A percentile compares a stretch with the other conserved stretches of the same genome.
phyloP scores from a whole-genome alignment of 2,797 vertebrate species.

The Peromyscus nudipes region DNA sequence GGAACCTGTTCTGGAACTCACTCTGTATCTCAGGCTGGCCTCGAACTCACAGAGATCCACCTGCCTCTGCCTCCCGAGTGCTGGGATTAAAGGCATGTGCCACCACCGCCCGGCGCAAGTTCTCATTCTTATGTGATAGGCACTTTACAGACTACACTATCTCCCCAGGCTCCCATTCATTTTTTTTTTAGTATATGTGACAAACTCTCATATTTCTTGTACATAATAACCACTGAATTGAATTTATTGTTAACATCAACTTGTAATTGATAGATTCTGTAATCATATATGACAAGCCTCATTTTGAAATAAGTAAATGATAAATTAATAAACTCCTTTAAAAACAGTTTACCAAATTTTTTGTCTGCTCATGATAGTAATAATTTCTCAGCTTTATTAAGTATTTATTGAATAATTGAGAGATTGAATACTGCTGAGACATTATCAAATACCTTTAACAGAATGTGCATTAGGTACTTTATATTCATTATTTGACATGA shows the following conservation, averaged over 20 bases:
- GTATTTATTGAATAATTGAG: conserved; percentile 57
- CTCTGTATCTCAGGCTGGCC: too few relatives aligned
- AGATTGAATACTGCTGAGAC: not conserved
- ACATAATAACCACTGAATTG: not conserved
- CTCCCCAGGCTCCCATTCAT: not conserved
- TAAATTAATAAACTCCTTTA: conserved; percentile 29
- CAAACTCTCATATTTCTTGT: conserved; percentile 41
- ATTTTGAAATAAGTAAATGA: conserved; percentile 20
- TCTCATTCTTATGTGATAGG: not conserved
- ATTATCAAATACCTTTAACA: not conserved
- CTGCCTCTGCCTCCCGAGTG: too few relatives aligned
- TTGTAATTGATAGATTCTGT: conserved; percentile 42
- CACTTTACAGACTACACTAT: not conserved
- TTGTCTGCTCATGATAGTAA: not conserved
- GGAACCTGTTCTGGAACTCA: too few relatives aligned
- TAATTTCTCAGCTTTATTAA: conserved; percentile 56
- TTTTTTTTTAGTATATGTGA: not conserved
- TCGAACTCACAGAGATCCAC: too few relatives aligned
- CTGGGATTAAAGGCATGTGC: too few relatives aligned
- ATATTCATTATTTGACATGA: conserved; percentile 24
- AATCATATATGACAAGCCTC: conserved; percentile 36
- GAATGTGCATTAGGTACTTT: not conserved
- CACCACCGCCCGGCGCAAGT: not conserved
- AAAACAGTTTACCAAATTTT: not conserved
- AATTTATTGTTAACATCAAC: conserved; percentile 62